Evolutionary conservation across 2,888 invertebrate species (phyloP).

Genomic region (Xylota segnis): DNA sequence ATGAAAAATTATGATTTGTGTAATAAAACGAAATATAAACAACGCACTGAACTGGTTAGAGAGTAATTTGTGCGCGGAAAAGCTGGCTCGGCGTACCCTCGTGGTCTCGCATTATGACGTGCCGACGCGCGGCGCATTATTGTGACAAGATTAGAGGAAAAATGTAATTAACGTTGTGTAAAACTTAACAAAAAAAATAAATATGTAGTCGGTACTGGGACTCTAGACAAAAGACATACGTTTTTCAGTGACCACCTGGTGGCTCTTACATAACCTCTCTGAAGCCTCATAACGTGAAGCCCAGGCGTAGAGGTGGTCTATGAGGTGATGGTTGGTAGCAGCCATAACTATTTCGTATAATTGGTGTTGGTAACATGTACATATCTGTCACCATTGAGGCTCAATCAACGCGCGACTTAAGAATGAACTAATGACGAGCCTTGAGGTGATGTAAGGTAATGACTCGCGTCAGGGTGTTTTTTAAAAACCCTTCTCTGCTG

Average conservation of each 20-base stretch:
- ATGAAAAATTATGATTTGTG: constrained; percentile 44
- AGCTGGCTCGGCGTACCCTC: constrained; percentile 3
- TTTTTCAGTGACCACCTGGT: not conserved
- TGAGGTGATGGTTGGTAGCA: not conserved
- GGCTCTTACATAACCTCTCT: not conserved
- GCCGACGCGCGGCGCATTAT: not conserved
- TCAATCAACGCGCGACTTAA: no score
- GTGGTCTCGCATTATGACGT: constrained; percentile 19
- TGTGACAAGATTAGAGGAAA: not conserved
- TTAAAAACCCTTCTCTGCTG: no score
- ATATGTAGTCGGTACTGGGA: not conserved
- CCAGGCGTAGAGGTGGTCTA: not conserved
- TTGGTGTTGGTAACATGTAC: not conserved
- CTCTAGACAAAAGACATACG: not conserved
- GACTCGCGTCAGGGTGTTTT: no score
- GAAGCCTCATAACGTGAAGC: not conserved
- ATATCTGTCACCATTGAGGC: no score
- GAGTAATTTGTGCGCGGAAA: constrained; percentile 16
- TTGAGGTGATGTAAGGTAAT: no score
- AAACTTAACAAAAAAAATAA: not conserved
- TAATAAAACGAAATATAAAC: constrained; percentile 45
- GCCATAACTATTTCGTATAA: not conserved
- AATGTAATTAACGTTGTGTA: not conserved
- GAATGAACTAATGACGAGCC: no score
- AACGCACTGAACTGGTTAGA: constrained; percentile 35